Evolutionary conservation across 2,797 vertebrate genomes (phyloP).

Genomic region (Alosa sapidissima): DNA sequence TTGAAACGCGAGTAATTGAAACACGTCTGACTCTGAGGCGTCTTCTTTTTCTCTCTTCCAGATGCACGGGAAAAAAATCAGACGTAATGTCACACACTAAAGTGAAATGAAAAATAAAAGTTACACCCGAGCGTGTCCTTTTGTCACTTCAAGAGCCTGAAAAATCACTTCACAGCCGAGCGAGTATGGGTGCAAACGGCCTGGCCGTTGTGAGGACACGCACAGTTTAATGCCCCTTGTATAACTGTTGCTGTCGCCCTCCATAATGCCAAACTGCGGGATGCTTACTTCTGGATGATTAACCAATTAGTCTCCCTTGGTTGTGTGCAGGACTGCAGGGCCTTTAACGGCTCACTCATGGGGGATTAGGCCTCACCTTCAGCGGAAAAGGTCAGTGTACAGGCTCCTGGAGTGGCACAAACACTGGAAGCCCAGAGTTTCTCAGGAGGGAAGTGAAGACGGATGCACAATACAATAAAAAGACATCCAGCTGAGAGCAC

Average conservation of each 20-base stretch:
- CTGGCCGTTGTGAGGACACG: neutral
- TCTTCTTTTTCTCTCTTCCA: neutral
- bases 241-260: neutral
- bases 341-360: neutral
- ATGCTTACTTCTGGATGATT: conserved; percentile 15
- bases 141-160: neutral
- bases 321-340: neutral
- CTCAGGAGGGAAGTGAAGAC: neutral
- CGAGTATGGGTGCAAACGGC: neutral
- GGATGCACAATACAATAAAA: neutral
- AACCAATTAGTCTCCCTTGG: conserved; percentile 21
- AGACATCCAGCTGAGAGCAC: no score
- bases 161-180: neutral
- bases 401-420: neutral
- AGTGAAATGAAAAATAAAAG: neutral
- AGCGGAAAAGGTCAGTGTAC: neutral
- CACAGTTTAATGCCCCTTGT: neutral
- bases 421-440: neutral
- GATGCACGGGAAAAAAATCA: neutral
- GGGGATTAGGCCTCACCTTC: neutral
- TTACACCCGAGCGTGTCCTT: neutral
- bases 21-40: neutral
- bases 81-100: neutral
- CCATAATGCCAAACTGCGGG: neutral
- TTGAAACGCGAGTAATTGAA: conserved; percentile 9